Conservation (phyloP, 2,113 vertebrate species). For the Aplodontia rufa region DNA sequence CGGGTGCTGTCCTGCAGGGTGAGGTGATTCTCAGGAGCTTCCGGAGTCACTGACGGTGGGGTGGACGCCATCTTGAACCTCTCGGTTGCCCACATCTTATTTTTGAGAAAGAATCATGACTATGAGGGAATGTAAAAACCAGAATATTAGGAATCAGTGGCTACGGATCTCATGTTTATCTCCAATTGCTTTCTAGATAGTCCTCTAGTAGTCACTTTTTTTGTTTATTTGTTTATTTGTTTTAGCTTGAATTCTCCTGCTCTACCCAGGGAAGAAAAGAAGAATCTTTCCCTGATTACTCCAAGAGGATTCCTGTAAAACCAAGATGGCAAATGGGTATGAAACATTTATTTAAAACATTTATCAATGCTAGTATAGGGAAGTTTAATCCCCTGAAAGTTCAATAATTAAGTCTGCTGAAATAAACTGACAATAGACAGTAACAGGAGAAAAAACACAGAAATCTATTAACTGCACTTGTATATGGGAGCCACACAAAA, state of each 20-base stretch:
- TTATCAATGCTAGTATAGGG: not conserved
- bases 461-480: not conserved
- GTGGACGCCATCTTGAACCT: too few species aligned
- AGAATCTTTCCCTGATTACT: not conserved
- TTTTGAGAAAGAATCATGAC: slow-evolving; percentile 25
- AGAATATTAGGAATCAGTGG: not conserved
- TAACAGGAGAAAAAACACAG: not conserved
- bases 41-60: too few species aligned
- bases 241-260: not conserved
- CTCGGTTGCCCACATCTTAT: too few species aligned
- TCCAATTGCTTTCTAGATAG: not conserved
- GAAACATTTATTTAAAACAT: not conserved
- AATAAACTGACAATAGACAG: not conserved
- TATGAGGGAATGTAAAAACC: not conserved
- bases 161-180: not conserved
- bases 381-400: not conserved
- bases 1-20: too few species aligned
- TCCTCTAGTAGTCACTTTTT: not conserved
- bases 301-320: not conserved
- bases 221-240: too few species aligned
- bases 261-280: not conserved
- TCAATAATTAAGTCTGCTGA: not conserved
- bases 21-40: too few species aligned
- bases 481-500: too few species aligned
- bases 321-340: not conserved